These are phyloP conservation scores for Xenops minutus DNA, from an alignment of 2,797 vertebrate species.

Conservation along the genomic window DNA sequence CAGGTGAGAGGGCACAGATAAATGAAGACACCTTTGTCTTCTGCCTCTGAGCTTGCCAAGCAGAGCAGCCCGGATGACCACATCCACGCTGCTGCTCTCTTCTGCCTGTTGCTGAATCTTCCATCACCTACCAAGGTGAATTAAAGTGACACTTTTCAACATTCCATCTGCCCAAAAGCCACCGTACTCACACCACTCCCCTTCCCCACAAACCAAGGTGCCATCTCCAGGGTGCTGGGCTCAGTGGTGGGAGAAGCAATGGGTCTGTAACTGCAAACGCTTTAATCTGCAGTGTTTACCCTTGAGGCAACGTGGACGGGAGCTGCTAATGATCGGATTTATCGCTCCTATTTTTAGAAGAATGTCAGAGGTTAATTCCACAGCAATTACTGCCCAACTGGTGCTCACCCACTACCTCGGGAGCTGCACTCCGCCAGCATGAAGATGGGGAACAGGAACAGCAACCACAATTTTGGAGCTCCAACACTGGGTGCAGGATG, in stretches of 20 bases:
- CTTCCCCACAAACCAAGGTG: background rate
- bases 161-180: background rate
- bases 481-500: background rate
- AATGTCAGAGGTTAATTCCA: conserved; percentile 77
- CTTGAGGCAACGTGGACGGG: conserved; percentile 31
- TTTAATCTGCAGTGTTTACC: conserved; percentile 21
- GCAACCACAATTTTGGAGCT: background rate
- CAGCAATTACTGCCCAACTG: conserved; percentile 68
- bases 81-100: background rate
- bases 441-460: background rate
- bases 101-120: background rate
- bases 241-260: background rate
- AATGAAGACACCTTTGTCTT: background rate
- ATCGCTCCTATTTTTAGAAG: conserved; percentile 74
- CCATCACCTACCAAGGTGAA: accelerated
- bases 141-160: background rate
- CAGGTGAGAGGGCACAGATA: background rate
- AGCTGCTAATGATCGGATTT: conserved; percentile 74
- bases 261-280: background rate
- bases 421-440: background rate
- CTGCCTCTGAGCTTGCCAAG: background rate
- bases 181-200: accelerated
- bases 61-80: background rate
- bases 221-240: background rate
- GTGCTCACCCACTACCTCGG: conserved; percentile 14